Percentiles rank a stretch among this genome's conserved stretches.
These are phyloP conservation scores for Antechinus flavipes DNA, from an alignment of 2,113 vertebrate genomes.

Conservation along the genomic window DNA sequence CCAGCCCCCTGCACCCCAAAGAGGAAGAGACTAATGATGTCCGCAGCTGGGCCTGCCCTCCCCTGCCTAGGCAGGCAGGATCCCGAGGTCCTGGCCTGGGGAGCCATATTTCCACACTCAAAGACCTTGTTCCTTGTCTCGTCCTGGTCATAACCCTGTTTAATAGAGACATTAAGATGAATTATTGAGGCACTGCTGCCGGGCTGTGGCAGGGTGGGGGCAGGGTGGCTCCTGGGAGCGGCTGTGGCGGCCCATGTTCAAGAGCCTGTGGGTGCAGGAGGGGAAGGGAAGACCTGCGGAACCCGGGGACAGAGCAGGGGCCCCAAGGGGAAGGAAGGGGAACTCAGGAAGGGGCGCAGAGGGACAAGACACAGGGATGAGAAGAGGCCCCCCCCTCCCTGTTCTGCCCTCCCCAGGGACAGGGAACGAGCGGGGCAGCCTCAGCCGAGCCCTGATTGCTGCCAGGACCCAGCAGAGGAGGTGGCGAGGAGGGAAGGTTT, in stretches of 20 bases:
- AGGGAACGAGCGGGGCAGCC: neutral
- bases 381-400: neutral
- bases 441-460: neutral
- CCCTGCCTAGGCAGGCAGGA: neutral
- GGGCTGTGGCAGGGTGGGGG: slow-evolving; percentile 57
- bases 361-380: neutral
- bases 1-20: neutral
- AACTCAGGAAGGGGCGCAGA: no score
- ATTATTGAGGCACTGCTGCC: slow-evolving; percentile 73
- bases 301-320: neutral
- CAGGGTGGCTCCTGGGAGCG: slow-evolving; percentile 7
- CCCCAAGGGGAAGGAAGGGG: neutral
- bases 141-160: slow-evolving; percentile 79
- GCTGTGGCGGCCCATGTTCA: neutral
- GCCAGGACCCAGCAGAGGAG: neutral
- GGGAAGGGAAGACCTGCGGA: neutral
- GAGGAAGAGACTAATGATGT: neutral
- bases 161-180: slow-evolving; percentile 82
- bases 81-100: slow-evolving; percentile 65
- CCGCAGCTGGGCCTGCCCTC: neutral
- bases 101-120: slow-evolving; percentile 77
- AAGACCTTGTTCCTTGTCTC: slow-evolving; percentile 80
- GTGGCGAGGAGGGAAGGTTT: no score
- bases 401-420: neutral
- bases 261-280: neutral